Evolutionary conservation across 1,140 invertebrate species (phyloP), one percentile per base, ranked within the genome.

Genomic region (Ylistrum balloti): DNA sequence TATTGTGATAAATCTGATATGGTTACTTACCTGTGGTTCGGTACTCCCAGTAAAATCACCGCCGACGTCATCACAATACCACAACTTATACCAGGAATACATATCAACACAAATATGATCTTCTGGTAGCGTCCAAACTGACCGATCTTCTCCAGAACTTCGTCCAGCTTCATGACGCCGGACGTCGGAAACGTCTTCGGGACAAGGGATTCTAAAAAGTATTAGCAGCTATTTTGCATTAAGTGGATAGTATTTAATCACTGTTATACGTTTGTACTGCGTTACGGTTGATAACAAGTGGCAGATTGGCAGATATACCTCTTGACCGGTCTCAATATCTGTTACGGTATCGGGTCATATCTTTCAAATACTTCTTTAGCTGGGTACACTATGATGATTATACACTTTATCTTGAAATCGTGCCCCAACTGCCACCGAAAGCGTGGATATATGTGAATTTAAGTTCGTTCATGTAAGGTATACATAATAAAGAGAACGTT

Each of bases 61-160:
- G 92, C 87, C 11, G 91, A 88, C 0, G 93, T 45, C 95, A 98
- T 98, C 94, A 98, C 97, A 93, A 98, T 97, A 33, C 97, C 98
- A 94, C 97, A 98, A 22, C 97, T 97, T 93, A 98, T 97, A 0
- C 97, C 97, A 11, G 98, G 97, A 33, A 98, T 95, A 94, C 97
- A 98, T 97, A 99, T 98, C 92, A 98, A 96, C 13, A 98, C 95
- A 95, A 98, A 99, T 0, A 99, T 95, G 11, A 98, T 96, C 94
- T 98, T 98, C 95, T 99, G 98, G 96, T 99, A 99, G 85, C 97
- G 96, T 33, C 98, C 98, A 95, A 99, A 99, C 93, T 98, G 98
- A 0, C 98, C 98, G 28, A 99, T 97, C 94, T 98, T 96, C 0
- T 98, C 97, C 85, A 99, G 95, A 17, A 99, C 96, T 90, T 98